Evolutionary conservation across 2,113 vertebrate species (phyloP).

Genomic region (Platichthys stellatus): DNA sequence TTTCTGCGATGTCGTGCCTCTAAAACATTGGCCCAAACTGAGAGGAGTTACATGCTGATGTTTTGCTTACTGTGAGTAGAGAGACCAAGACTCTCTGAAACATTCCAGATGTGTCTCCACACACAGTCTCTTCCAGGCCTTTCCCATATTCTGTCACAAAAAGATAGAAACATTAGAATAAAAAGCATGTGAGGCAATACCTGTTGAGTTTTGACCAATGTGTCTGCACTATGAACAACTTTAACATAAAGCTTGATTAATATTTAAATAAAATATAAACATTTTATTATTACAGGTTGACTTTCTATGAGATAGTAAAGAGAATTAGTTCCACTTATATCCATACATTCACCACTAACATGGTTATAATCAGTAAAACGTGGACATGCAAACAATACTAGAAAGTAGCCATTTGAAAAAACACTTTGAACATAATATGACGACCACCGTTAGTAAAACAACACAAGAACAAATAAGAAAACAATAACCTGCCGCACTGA

Average conservation of each 20-base stretch:
- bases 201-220: not conserved
- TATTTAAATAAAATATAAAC: too few species aligned
- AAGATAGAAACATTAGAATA: not conserved
- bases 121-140: conserved; percentile 88
- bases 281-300: too few species aligned
- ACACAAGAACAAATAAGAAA: conserved; percentile 28
- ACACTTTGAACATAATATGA: not conserved
- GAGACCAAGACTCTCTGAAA: conserved; percentile 94
- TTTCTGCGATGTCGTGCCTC: too few species aligned
- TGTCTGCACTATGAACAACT: too few species aligned
- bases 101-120: conserved; percentile 92
- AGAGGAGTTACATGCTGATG: too few species aligned
- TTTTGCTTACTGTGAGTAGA: conserved; percentile 85
- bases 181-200: not conserved
- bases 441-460: not conserved
- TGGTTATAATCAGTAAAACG: not conserved
- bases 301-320: too few species aligned
- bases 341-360: not conserved
- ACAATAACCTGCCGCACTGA: conserved; percentile 21
- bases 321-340: not conserved
- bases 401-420: too few species aligned
- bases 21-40: not conserved
- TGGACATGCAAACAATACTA: not conserved
- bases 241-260: too few species aligned
- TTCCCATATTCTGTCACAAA: conserved; percentile 82